These are phyloP conservation scores for Temnopleurus reevesii DNA, from an alignment of 53 echinoderm and acorn worm genomes.

Conservation along the genomic window DNA sequence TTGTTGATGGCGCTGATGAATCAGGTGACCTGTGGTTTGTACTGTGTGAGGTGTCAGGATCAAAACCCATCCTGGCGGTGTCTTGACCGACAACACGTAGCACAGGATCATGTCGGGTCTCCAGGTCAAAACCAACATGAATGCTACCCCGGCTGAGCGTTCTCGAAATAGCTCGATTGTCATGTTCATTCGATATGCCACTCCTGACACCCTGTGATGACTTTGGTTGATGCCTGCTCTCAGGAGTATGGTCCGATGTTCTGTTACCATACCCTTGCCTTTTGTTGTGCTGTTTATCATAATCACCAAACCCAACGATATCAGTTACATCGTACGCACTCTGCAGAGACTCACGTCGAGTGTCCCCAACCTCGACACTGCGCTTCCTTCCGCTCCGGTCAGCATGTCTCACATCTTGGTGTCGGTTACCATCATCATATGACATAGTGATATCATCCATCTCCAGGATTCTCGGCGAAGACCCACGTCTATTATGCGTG, in stretches of 20 bases:
- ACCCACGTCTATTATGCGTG: not conserved
- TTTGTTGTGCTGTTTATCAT: not conserved
- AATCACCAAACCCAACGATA: not conserved
- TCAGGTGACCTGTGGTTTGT: not conserved
- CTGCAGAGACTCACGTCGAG: slow-evolving; percentile 13
- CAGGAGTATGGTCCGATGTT: not conserved
- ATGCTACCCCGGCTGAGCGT: slow-evolving; percentile 52
- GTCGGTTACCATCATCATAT: not conserved
- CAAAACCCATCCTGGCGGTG: not conserved
- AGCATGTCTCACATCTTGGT: not conserved
- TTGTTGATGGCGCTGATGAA: not conserved
- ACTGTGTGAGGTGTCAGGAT: not conserved
- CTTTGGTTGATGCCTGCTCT: not conserved
- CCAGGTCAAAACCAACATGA: slow-evolving; percentile 38
- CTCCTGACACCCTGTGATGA: slow-evolving; percentile 23
- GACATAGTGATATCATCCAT: not conserved
- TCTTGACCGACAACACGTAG: not conserved
- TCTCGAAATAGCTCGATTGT: not conserved
- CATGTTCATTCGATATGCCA: slow-evolving; percentile 9
- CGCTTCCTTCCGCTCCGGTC: not conserved
- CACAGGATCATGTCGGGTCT: slow-evolving; percentile 28
- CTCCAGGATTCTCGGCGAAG: not conserved
- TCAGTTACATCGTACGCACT: slow-evolving; percentile 31
- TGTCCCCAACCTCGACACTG: not conserved
- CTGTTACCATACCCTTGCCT: not conserved